phyloP scores from a whole-genome alignment of 2,888 invertebrate genomes.

The Eupithecia pulchellata region DNA sequence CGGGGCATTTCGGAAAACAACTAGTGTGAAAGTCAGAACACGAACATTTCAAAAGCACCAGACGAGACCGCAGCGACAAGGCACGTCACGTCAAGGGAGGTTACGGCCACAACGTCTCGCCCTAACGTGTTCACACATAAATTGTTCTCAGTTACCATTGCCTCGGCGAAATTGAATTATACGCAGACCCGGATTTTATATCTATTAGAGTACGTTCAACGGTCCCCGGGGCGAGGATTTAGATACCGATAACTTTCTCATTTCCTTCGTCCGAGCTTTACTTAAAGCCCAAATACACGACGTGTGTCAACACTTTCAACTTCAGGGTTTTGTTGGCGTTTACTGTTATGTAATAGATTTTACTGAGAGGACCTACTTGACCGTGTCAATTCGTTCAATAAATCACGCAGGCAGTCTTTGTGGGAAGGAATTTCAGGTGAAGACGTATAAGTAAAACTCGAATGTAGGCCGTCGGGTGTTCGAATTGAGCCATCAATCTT shows the following conservation, averaged over 20 bases:
- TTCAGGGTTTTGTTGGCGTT: slow-evolving; percentile 12
- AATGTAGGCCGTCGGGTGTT: slow-evolving; percentile 58
- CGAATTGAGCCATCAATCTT: slow-evolving; percentile 72
- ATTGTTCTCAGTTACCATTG: slow-evolving; percentile 60
- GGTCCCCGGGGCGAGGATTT: slow-evolving; percentile 77
- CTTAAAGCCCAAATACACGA: slow-evolving; percentile 57
- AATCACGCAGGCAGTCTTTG: slow-evolving; percentile 4
- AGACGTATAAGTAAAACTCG: slow-evolving; percentile 52
- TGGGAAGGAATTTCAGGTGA: slow-evolving; percentile 13
- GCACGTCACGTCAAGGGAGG: slow-evolving; percentile 29
- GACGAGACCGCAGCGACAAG: slow-evolving; percentile 26
- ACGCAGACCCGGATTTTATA: slow-evolving; percentile 79
- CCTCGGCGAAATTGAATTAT: slow-evolving; percentile 78
- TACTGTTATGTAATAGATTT: slow-evolving; percentile 15
- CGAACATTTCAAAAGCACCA: slow-evolving; percentile 24
- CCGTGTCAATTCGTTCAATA: slow-evolving; percentile 13
- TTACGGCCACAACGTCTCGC: slow-evolving; percentile 35
- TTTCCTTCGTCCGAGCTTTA: slow-evolving; percentile 75
- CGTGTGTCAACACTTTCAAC: slow-evolving; percentile 15
- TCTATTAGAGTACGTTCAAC: slow-evolving; percentile 78
- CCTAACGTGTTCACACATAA: slow-evolving; percentile 67
- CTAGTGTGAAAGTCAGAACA: slow-evolving; percentile 17
- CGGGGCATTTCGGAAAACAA: slow-evolving; percentile 1
- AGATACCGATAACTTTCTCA: slow-evolving; percentile 83
- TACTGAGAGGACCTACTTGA: slow-evolving; percentile 9